Evolutionary conservation across 2,113 vertebrate species (phyloP), one percentile per base, ranked within the genome.

Genomic region (Phylloscopus trochilus): DNA sequence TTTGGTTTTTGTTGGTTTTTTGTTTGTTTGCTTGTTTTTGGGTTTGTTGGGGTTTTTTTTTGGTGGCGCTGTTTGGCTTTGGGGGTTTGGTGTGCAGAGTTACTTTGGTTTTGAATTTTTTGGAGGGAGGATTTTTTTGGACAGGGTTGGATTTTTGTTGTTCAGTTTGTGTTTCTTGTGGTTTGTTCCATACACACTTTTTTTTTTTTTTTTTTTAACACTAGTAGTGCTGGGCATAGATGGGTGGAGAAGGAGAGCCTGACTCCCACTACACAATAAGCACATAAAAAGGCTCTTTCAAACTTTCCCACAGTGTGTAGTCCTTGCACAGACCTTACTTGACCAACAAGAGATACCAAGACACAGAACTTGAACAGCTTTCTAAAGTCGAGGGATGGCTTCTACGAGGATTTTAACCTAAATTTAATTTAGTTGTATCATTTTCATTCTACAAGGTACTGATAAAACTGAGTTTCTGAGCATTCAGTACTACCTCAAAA

Each of bases 71-170:
- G 12, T 35, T 80, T 68, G 4, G 22, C 11, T 14, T 41, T 41
- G 6, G 11, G 8, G 5, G 4, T 9, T 60, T 47, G 62, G 23
- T 22, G 7, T 22, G 4, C 13, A 20, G 26, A 35, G 7, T 33
- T 41, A 30, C 15, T 47, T 41, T 4, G 41, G 21, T 3, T 47
- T 31, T 47, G 11, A 53, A 31, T 6, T 47, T 33, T 27, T 72
- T 47, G 5, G 9, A 16, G 6, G 2, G 12, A 5, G 9, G 5
- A 2, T 9, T 23, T 49, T 49, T 67, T 63, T 70, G 3, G 4
- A 44, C 14, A 37, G 22, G 4, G 35, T 21, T 64, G 17, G 21
- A 24, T 28, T 73, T 44, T 56, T 37, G 18, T 15, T 39, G 26
- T 7, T 15, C 15, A n/a, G 19, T 53, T 44, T 44, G 21, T 41